These are phyloP conservation scores for Hydrolagus colliei DNA, from an alignment of 2,797 vertebrate species.

Conservation along the genomic window DNA sequence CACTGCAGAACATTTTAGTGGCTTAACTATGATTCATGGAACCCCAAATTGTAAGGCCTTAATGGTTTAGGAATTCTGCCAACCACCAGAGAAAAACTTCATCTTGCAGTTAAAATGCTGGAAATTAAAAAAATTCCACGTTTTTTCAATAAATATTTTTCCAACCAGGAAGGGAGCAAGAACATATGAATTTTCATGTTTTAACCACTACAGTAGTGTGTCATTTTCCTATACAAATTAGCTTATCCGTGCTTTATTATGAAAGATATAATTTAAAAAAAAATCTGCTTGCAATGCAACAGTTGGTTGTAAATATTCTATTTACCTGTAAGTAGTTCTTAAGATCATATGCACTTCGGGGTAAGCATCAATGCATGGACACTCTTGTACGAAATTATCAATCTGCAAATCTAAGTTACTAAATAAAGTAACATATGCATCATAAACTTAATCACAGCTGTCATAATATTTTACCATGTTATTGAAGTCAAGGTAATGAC, in stretches of 20 bases:
- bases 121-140: not conserved
- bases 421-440: not conserved
- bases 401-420: not conserved
- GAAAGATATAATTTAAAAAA: not conserved
- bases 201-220: not conserved
- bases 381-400: not conserved
- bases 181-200: not conserved
- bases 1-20: not conserved
- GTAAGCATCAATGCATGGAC: not conserved
- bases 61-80: not conserved
- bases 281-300: not conserved
- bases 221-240: not conserved
- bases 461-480: not conserved
- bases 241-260: not conserved
- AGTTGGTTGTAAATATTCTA: not conserved
- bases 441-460: not conserved
- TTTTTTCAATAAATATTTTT: not conserved
- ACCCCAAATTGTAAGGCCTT: not conserved
- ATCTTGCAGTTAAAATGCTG: not conserved
- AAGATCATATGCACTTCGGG: not conserved
- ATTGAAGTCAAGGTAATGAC: not conserved
- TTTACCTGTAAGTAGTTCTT: not conserved
- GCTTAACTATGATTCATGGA: too few relatives aligned
- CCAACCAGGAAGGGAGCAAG: not conserved
- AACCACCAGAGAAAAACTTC: not conserved